Percentiles rank a stretch among this genome's conserved stretches.
These are phyloP conservation scores for Hypomesus transpacificus DNA, from an alignment of 2,113 vertebrate genomes.

Conservation along the genomic window DNA sequence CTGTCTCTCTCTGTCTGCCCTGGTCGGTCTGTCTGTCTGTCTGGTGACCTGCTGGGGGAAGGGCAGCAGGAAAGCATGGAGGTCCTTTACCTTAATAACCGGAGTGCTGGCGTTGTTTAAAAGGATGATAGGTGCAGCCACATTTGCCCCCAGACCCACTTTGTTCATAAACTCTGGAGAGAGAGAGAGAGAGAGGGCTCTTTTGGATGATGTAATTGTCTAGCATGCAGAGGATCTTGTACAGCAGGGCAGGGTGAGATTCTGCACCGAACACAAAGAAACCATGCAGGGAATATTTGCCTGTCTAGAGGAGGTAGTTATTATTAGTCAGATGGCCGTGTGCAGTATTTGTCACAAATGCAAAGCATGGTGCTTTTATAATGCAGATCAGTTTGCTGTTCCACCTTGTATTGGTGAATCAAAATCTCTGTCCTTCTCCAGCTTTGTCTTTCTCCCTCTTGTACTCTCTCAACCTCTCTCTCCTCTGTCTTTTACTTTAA, in stretches of 20 bases:
- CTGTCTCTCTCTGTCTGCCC: too few relatives aligned
- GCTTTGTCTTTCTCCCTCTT: not conserved
- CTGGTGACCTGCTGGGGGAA: too few relatives aligned
- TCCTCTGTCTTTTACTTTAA: not conserved
- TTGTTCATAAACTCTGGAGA: too few relatives aligned
- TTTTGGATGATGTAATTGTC: conserved; percentile 31
- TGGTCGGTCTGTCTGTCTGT: too few relatives aligned
- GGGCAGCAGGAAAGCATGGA: too few relatives aligned
- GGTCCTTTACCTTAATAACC: too few relatives aligned
- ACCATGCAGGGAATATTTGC: not conserved
- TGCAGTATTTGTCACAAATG: not conserved
- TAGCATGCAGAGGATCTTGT: not conserved
- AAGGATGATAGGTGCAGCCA: too few relatives aligned
- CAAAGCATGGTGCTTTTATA: not conserved
- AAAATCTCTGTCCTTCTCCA: too few relatives aligned
- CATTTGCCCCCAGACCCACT: too few relatives aligned
- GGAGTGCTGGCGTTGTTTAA: too few relatives aligned
- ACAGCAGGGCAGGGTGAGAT: not conserved
- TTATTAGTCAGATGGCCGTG: not conserved
- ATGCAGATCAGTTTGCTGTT: not conserved
- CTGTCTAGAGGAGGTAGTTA: not conserved
- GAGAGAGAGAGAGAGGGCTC: not conserved
- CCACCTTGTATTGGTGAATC: too few relatives aligned
- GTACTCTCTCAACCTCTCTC: too few relatives aligned
- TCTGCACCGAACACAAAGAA: not conserved